Conservation (phyloP, 2,888 invertebrate genomes). For the Acrobasis consociella region DNA sequence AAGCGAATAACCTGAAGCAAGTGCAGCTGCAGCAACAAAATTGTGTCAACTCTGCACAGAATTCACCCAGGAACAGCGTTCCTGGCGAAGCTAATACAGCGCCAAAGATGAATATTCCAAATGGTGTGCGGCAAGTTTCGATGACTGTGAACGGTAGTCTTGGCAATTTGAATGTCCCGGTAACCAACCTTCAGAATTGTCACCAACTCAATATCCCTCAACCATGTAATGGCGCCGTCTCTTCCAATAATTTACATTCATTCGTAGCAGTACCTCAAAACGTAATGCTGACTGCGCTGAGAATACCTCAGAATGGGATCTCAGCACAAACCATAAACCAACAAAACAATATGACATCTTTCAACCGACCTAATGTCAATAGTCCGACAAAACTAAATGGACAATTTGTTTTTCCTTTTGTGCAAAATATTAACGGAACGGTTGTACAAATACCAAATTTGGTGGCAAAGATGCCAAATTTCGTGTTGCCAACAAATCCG, state of each 20-base stretch:
- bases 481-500: conserved; percentile 68
- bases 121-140: conserved; percentile 69
- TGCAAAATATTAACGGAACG: conserved; percentile 82
- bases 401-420: conserved; percentile 83
- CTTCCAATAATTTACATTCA: conserved; percentile 68
- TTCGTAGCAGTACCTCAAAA: conserved; percentile 79
- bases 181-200: conserved; percentile 69
- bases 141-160: conserved; percentile 68
- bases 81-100: conserved; percentile 63
- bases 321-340: conserved; percentile 64
- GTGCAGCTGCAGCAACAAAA: conserved; percentile 72
- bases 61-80: conserved; percentile 44
- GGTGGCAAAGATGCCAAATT: conserved; percentile 82
- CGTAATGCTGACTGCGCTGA: conserved; percentile 81
- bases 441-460: conserved; percentile 85
- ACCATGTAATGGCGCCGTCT: conserved; percentile 66
- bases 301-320: conserved; percentile 79
- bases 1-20: conserved; percentile 75
- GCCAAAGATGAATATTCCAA: conserved; percentile 70
- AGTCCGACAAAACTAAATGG: conserved; percentile 77
- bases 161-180: conserved; percentile 66
- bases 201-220: conserved; percentile 72
- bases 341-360: conserved; percentile 66
- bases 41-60: conserved; percentile 57
- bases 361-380: conserved; percentile 67